Conservation (phyloP, 2,797 vertebrate species). For the Gymnopithys bicolor region DNA sequence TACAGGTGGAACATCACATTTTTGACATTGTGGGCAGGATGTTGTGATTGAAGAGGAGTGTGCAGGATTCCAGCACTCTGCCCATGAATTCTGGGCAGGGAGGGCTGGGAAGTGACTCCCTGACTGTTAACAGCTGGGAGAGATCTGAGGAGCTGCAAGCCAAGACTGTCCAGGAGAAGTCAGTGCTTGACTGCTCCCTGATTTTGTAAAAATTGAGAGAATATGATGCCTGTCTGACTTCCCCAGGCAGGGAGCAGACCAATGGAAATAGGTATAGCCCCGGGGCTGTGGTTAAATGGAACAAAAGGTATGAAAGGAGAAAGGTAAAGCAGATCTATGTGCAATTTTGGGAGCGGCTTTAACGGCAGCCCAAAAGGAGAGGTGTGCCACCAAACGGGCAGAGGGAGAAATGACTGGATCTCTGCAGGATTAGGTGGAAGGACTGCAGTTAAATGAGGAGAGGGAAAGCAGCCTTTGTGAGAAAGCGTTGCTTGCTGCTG, state of each 20-base stretch:
- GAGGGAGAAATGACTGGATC: not conserved
- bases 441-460: not conserved
- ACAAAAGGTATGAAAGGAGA: not conserved
- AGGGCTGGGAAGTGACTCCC: not conserved
- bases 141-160: not conserved
- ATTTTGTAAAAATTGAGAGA: not conserved
- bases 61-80: not conserved
- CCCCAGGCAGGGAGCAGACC: not conserved
- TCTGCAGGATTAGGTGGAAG: not conserved
- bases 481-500: not conserved
- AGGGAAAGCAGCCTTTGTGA: not conserved
- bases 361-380: not conserved
- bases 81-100: not conserved
- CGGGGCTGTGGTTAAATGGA: not conserved
- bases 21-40: not conserved
- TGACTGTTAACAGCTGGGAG: not conserved
- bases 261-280: not conserved
- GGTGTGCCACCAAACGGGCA: not conserved
- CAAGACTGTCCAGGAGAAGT: not conserved
- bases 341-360: not conserved
- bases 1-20: not conserved
- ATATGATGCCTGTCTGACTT: not conserved
- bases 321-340: not conserved
- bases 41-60: not conserved
- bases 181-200: not conserved